These are phyloP conservation scores for Numenius phaeopus DNA, from an alignment of 2,797 vertebrate genomes.

Conservation along the genomic window DNA sequence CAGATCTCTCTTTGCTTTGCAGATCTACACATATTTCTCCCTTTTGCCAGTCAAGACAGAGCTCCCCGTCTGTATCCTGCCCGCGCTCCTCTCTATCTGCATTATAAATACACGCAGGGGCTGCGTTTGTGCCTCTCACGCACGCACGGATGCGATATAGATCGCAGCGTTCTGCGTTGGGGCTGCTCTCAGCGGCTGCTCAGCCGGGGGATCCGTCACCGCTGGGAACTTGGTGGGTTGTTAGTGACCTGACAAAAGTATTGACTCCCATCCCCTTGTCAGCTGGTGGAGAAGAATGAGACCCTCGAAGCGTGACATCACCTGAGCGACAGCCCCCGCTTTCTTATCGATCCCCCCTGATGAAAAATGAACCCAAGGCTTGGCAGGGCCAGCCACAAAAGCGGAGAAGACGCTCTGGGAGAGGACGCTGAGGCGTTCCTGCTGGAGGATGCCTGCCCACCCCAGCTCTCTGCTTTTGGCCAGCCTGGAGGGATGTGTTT, in stretches of 20 bases:
- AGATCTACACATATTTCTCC: accelerated
- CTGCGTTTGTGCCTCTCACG: not conserved
- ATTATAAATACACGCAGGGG: accelerated
- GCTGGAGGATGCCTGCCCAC: not conserved
- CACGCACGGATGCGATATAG: accelerated
- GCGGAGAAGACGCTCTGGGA: not conserved
- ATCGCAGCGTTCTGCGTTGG: not conserved
- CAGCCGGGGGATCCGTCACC: not conserved
- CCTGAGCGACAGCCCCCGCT: constrained; percentile 72
- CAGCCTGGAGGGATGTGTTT: not conserved
- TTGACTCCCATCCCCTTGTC: not conserved
- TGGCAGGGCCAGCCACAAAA: not conserved
- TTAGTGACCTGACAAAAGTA: constrained; percentile 22
- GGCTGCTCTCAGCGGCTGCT: not conserved
- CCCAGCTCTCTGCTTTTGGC: not conserved
- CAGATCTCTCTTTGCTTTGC: not conserved
- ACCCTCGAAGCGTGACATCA: constrained; percentile 60
- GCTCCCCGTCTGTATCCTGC: not conserved
- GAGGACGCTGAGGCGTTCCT: not conserved
- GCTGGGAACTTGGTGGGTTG: not conserved
- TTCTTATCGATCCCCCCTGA: constrained; percentile 77
- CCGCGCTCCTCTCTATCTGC: not conserved
- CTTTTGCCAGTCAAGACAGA: not conserved
- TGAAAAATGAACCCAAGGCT: constrained; percentile 80
- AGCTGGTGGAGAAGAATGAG: constrained; percentile 19